Base-by-base conservation (phyloP, 2,113 vertebrate genomes). In the Polypterus bichir region DNA sequence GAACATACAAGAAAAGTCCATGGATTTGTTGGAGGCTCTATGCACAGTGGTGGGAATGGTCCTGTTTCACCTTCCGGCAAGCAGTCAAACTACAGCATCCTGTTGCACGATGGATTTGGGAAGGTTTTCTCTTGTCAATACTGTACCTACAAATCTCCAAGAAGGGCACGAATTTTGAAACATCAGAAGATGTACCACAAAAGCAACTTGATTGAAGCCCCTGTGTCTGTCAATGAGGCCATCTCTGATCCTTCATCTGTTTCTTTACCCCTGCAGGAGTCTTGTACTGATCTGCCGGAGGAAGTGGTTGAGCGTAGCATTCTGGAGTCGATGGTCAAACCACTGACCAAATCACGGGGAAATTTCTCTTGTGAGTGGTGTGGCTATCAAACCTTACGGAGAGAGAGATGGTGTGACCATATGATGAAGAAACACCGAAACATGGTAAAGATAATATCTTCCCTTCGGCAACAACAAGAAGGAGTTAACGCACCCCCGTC, bases 311-410 rank as follows among this genome's bases (percentile, higher is more conserved):
- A 91, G 10, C 80, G 84, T n/a, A 89, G 83, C 65, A 88, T 91
- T 72, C 78, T 92, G 76, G 90, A 92, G 49, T 90, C 89, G 9
- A 90, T 90, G 90, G 88, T 91, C 62, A 93, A 91, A 67, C 87
- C 86, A 44, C 69, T 91, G 57, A 85, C 78, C 64, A 88, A 86
- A 68, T 89, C 83, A 46, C 88, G 86, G 66, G 92, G 92, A 64
- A 92, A 88, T 57, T 97, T 97, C 62, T 91, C 89, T 66, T 98
- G 95, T 53, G 93, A 98, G 67, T 98, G 95, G 95, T 98, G 95
- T 70, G 90, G 89, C 63, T 97, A 93, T 74, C 90, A 97, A 82
- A 96, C 94, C 7, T 86, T 88, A 69, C 84, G 91, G 73, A 85
- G 92, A 67, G 91, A 94, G 61, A 86, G 85, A 68, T 94, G 94